A percentile compares a stretch with the other conserved stretches of the same genome.
These are phyloP conservation scores for Bryconaethiops microstoma DNA, from an alignment of 2,797 vertebrate species.

Conservation along the genomic window DNA sequence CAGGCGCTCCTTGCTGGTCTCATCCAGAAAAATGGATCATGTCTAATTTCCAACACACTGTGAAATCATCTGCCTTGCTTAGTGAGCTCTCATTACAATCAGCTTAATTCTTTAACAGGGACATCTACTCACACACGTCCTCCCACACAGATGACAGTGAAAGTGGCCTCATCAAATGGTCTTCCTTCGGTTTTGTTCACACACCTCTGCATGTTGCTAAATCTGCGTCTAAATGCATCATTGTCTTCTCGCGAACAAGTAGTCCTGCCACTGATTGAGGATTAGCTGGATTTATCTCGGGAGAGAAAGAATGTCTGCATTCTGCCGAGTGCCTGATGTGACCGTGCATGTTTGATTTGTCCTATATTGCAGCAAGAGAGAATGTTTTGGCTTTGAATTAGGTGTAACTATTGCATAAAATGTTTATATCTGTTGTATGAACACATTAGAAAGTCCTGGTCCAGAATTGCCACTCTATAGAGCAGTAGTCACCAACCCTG, in stretches of 20 bases:
- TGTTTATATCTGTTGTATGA: too few species aligned
- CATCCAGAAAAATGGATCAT: not conserved
- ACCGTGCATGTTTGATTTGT: not conserved
- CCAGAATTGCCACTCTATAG: too few species aligned
- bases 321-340: not conserved
- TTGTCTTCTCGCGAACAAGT: slow-evolving; percentile 13
- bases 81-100: not conserved
- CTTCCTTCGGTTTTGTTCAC: not conserved
- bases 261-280: not conserved
- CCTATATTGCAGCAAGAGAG: not conserved
- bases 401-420: not conserved
- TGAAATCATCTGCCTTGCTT: not conserved
- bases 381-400: not conserved
- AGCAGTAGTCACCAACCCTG: too few species aligned
- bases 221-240: not conserved
- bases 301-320: not conserved
- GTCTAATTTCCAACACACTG: not conserved
- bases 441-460: too few species aligned
- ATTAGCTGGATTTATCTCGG: not conserved
- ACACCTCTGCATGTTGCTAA: slow-evolving; percentile 16
- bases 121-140: slow-evolving; percentile 6
- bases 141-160: not conserved
- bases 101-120: not conserved
- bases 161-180: not conserved
- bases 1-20: not conserved